Percentiles rank a stretch among this genome's conserved stretches.
Evolutionary conservation across 2,888 invertebrate species (phyloP).

Genomic region (Tipula unca): DNA sequence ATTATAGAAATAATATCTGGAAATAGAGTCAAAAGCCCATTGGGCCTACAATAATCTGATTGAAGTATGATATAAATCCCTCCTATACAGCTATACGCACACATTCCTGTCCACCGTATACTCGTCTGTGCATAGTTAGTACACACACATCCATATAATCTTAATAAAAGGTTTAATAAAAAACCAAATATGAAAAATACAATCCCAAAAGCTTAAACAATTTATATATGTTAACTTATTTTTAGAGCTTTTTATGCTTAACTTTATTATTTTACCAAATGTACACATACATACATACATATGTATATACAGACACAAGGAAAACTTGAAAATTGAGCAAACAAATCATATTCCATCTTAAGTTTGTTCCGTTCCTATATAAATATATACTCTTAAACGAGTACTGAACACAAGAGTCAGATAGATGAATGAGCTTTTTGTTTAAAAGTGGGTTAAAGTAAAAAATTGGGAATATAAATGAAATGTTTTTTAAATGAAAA

Average conservation of each 20-base stretch:
- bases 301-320: neutral
- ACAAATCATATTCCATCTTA: neutral
- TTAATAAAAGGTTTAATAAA: neutral
- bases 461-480: too few relatives aligned
- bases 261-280: neutral
- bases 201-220: neutral
- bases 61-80: neutral
- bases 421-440: too few relatives aligned
- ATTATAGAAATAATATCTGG: neutral
- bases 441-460: too few relatives aligned
- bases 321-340: neutral
- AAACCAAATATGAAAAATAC: neutral
- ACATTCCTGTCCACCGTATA: neutral
- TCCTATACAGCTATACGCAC: neutral
- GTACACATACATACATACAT: neutral
- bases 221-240: neutral
- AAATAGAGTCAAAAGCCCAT: neutral
- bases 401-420: too few relatives aligned
- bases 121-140: neutral
- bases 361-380: neutral
- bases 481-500: too few relatives aligned
- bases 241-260: neutral
- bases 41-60: neutral
- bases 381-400: too few relatives aligned
- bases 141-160: neutral